Evolutionary conservation across 2,888 invertebrate genomes (phyloP).

Genomic region (Nemotelus pantherinus): DNA sequence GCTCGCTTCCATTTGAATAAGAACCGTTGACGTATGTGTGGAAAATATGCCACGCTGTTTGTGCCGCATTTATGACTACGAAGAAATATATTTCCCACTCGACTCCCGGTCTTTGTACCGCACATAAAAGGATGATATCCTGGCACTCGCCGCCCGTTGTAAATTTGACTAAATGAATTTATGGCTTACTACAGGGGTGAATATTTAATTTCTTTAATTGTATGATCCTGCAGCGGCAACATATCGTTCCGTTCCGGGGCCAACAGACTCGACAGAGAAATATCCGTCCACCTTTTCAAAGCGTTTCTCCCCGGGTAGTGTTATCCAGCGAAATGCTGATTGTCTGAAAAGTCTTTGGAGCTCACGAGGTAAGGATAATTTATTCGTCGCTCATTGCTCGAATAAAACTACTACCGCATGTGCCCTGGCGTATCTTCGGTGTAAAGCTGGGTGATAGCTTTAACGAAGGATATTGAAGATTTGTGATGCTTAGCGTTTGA

Average conservation of each 20-base stretch:
- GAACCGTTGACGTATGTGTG: no score
- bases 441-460: neutral
- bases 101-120: neutral
- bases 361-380: neutral
- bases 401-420: neutral
- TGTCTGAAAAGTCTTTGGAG: neutral
- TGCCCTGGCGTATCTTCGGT: neutral
- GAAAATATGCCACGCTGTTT: no score
- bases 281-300: neutral
- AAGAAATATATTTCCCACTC: neutral
- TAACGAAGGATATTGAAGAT: no score
- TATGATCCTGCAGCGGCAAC: slow-evolving; percentile 42
- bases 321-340: neutral
- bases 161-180: slow-evolving; percentile 48
- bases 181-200: slow-evolving; percentile 47
- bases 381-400: neutral
- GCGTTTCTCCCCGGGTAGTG: neutral
- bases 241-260: neutral
- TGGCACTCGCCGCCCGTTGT: slow-evolving; percentile 13
- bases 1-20: slow-evolving; percentile 1
- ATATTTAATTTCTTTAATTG: slow-evolving; percentile 51
- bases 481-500: no score
- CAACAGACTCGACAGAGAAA: no score
- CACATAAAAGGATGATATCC: slow-evolving; percentile 30
- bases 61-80: neutral